phyloP scores from a whole-genome alignment of 2,797 vertebrate species.

The Danio choprae region DNA sequence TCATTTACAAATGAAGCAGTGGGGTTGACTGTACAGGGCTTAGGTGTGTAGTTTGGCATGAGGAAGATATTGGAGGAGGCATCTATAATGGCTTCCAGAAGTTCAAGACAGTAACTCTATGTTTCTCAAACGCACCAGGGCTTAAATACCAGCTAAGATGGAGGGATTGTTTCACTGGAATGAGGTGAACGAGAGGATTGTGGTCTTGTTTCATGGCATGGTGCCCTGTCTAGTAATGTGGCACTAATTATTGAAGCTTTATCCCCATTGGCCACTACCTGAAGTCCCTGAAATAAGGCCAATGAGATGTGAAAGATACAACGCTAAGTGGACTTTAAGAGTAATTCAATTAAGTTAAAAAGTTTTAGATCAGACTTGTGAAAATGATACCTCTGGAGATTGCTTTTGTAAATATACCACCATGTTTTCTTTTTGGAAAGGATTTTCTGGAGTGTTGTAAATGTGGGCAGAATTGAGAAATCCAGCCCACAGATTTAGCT shows the following conservation, averaged over 20 bases:
- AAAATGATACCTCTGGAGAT: conserved; percentile 8
- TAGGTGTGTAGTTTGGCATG: conserved; percentile 42
- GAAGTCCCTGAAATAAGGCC: conserved; percentile 28
- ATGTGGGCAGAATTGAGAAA: too few relatives aligned
- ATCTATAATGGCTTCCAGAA: conserved; percentile 60
- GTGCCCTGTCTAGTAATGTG: conserved; percentile 34
- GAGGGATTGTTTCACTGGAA: conserved; percentile 15
- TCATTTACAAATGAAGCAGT: conserved; percentile 5
- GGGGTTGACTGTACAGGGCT: conserved; percentile 29
- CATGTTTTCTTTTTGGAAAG: neutral
- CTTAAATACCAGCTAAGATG: conserved; percentile 35
- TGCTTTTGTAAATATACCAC: conserved; percentile 10
- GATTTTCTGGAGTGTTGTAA: too few relatives aligned
- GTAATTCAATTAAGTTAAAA: conserved; percentile 24
- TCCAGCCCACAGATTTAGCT: too few relatives aligned
- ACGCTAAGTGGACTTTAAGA: conserved; percentile 6
- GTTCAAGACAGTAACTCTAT: conserved; percentile 53
- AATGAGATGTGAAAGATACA: conserved; percentile 21
- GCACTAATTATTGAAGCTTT: conserved; percentile 36
- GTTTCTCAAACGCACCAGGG: conserved; percentile 18
- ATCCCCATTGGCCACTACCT: conserved; percentile 19
- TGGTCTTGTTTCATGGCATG: conserved; percentile 14
- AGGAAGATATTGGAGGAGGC: conserved; percentile 40
- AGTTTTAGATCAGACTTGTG: conserved; percentile 1
- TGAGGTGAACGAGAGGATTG: conserved; percentile 12